A percentile compares a stretch with the other conserved stretches of the same genome.
Evolutionary conservation across 2,888 invertebrate species (phyloP).

Genomic region (Tetranychus piercei): DNA sequence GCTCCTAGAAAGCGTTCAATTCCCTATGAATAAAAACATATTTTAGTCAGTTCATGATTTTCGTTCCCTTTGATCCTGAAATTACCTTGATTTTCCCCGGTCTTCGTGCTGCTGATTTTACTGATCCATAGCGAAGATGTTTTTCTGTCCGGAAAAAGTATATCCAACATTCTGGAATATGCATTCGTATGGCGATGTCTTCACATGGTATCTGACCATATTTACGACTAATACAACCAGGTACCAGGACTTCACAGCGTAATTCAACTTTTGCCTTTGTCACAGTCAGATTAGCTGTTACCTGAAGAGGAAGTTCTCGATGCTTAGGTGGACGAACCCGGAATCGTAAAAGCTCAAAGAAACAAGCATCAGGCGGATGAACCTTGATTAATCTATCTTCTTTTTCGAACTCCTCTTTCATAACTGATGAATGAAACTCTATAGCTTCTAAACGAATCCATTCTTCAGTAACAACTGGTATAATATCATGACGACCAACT

Average conservation of each 20-base stretch:
- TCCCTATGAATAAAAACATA: slow-evolving; percentile 39
- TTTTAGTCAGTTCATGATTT: background rate
- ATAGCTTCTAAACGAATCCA: slow-evolving; percentile 91
- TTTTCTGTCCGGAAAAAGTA: slow-evolving; percentile 96
- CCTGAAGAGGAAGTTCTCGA: slow-evolving; percentile 84
- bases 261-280: slow-evolving; percentile 57
- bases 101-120: slow-evolving; percentile 58
- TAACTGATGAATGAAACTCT: slow-evolving; percentile 84
- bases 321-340: slow-evolving; percentile 84
- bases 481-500: slow-evolving; percentile 94
- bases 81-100: slow-evolving; percentile 39
- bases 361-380: slow-evolving; percentile 91
- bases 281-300: slow-evolving; percentile 38
- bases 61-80: background rate
- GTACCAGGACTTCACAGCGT: slow-evolving; percentile 81
- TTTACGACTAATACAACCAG: slow-evolving; percentile 86
- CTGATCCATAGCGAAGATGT: slow-evolving; percentile 90
- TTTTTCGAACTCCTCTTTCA: slow-evolving; percentile 65
- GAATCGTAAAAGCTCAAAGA: slow-evolving; percentile 88
- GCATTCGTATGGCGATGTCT: slow-evolving; percentile 85
- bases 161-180: slow-evolving; percentile 98
- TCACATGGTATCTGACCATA: slow-evolving; percentile 82
- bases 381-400: slow-evolving; percentile 37
- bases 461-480: slow-evolving; percentile 93
- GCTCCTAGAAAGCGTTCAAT: slow-evolving; percentile 77